phyloP scores from a whole-genome alignment of 2,888 invertebrate genomes.

The Palloptera scutellata region DNA sequence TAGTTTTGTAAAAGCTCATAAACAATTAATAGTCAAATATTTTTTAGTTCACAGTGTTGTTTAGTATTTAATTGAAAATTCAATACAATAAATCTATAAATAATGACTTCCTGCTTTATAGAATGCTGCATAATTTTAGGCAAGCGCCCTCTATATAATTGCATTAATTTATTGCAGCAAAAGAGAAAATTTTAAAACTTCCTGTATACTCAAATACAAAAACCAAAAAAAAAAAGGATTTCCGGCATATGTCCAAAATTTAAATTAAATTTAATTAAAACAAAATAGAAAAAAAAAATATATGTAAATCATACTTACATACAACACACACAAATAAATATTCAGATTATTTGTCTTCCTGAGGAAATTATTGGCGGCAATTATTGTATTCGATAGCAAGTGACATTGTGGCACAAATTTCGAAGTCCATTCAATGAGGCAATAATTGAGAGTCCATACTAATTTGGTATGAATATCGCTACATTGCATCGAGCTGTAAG shows the following conservation, averaged over 20 bases:
- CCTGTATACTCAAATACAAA: no score
- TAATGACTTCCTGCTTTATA: no score
- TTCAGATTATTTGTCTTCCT: constrained; percentile 62
- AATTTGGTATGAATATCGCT: constrained; percentile 73
- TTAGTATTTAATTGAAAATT: background rate
- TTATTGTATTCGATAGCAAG: constrained; percentile 68
- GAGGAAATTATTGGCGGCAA: constrained; percentile 67
- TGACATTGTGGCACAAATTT: constrained; percentile 71
- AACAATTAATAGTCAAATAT: constrained; percentile 13
- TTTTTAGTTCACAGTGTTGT: constrained; percentile 10
- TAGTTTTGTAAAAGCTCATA: background rate
- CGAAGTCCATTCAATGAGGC: constrained; percentile 76
- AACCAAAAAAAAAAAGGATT: no score
- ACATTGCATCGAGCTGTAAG: constrained; percentile 54
- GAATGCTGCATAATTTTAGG: no score
- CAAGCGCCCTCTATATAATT: no score
- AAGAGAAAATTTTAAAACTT: no score
- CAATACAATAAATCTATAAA: no score
- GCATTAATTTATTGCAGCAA: no score
- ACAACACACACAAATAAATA: constrained; percentile 65
- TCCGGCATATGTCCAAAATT: no score
- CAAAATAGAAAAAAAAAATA: background rate
- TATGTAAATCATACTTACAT: constrained; percentile 60
- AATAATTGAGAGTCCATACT: constrained; percentile 80
- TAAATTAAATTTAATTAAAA: no score